Evolutionary conservation across 92 coral and sea anemone genomes (phyloP).

Genomic region (Diadumene lineata): DNA sequence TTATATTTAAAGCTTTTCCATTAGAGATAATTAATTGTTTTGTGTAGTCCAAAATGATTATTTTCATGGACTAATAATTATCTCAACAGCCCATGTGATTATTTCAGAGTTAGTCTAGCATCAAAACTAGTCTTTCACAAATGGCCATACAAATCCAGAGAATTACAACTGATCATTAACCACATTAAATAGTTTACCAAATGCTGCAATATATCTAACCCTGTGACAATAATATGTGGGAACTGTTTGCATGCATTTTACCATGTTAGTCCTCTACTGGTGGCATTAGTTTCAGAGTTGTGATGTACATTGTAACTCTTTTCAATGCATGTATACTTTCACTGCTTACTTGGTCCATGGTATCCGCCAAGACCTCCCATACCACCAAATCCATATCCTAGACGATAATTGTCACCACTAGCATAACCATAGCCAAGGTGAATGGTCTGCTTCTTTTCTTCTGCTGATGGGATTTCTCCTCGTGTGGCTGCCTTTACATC

Average conservation of each 20-base stretch:
- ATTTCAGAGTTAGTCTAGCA: no score
- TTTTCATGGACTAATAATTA: no score
- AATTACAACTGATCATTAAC: no score
- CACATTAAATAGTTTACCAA: no score
- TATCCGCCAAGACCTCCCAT: constrained; percentile 90
- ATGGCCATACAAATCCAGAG: no score
- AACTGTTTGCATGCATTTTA: not conserved
- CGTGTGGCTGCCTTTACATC: constrained; percentile 80
- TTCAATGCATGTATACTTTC: not conserved
- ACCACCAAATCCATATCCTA: constrained; percentile 98
- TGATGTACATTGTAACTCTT: not conserved
- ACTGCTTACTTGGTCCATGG: constrained; percentile 32
- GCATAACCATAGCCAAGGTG: constrained; percentile 99
- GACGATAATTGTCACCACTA: constrained; percentile 97
- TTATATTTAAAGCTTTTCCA: no score
- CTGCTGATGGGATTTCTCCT: constrained; percentile 71
- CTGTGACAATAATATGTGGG: no score
- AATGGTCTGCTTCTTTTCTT: constrained; percentile 87
- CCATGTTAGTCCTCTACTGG: not conserved
- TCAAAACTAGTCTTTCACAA: no score
- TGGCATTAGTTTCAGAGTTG: not conserved
- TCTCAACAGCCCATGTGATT: no score
- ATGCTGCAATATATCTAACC: no score
- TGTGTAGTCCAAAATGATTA: no score
- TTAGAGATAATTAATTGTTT: no score